These are phyloP conservation scores for Rallus crepitans DNA, from an alignment of 2,797 vertebrate genomes.

Conservation along the genomic window DNA sequence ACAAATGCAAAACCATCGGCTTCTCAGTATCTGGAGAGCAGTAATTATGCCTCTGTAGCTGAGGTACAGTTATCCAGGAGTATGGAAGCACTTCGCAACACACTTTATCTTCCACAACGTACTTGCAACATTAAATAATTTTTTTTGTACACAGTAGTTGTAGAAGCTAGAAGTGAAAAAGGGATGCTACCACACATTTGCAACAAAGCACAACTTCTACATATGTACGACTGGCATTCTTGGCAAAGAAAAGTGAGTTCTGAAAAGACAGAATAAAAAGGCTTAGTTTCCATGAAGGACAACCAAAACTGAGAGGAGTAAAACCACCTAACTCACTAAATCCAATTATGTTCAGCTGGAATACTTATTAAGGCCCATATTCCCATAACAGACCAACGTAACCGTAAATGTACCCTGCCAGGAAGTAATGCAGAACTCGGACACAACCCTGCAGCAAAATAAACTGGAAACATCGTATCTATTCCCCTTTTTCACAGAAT, in stretches of 20 bases:
- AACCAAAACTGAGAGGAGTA: background rate
- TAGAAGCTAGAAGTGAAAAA: background rate
- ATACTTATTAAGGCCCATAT: background rate
- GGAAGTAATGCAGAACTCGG: background rate
- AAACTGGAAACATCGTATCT: background rate
- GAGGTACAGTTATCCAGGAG: background rate
- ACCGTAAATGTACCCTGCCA: background rate
- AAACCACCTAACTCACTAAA: background rate
- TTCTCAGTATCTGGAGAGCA: background rate
- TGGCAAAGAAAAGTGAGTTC: background rate
- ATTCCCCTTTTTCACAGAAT: background rate
- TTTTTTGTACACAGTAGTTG: background rate
- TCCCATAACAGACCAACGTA: background rate
- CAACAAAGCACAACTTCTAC: background rate
- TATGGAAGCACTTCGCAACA: background rate
- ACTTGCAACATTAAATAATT: background rate
- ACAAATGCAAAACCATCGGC: background rate
- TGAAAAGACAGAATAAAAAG: background rate
- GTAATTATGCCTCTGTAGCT: background rate
- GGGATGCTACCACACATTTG: accelerated
- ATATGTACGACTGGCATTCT: background rate
- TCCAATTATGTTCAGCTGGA: background rate
- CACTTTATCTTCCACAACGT: background rate
- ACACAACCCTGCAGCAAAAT: background rate
- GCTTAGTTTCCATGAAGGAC: background rate